phyloP scores from a whole-genome alignment of 2,888 invertebrate genomes.

The Ecliptopera silaceata region DNA sequence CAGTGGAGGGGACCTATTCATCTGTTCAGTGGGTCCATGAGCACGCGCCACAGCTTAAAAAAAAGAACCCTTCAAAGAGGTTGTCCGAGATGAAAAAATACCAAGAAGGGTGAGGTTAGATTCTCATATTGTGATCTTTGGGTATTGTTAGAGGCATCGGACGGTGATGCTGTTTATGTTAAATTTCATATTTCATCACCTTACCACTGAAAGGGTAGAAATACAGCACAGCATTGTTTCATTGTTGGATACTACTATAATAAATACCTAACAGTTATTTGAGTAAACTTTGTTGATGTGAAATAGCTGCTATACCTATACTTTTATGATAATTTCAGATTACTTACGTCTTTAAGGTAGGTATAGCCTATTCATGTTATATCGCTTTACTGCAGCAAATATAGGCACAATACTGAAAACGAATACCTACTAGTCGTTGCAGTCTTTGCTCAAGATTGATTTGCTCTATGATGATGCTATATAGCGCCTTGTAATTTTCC shows the following conservation, averaged over 20 bases:
- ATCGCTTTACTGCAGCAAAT: too few relatives aligned
- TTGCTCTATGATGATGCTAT: too few relatives aligned
- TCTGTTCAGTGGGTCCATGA: constrained; percentile 19
- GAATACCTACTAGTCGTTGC: too few relatives aligned
- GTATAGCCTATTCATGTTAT: too few relatives aligned
- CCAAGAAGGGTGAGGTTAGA: constrained; percentile 12
- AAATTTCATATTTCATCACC: constrained; percentile 37
- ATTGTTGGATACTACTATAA: not conserved
- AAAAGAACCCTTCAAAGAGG: constrained; percentile 7
- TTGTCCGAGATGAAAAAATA: constrained; percentile 34
- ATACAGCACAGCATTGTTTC: not conserved
- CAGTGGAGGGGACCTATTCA: constrained; percentile 19
- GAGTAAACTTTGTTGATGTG: too few relatives aligned
- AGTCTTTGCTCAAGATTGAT: too few relatives aligned
- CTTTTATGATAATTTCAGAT: too few relatives aligned
- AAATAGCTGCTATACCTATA: too few relatives aligned
- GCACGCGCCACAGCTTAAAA: constrained; percentile 44
- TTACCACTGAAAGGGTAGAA: constrained; percentile 8
- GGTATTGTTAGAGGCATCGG: constrained; percentile 16
- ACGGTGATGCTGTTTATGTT: constrained; percentile 33
- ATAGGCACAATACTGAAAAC: too few relatives aligned
- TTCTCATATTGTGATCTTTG: constrained; percentile 17
- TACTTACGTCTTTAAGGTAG: too few relatives aligned
- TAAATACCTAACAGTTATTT: too few relatives aligned
- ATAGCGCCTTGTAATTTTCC: too few relatives aligned